Percentiles rank a stretch among this genome's conserved stretches.
Conservation (phyloP, 2,888 invertebrate genomes). For the Hedychridium roseum region DNA sequence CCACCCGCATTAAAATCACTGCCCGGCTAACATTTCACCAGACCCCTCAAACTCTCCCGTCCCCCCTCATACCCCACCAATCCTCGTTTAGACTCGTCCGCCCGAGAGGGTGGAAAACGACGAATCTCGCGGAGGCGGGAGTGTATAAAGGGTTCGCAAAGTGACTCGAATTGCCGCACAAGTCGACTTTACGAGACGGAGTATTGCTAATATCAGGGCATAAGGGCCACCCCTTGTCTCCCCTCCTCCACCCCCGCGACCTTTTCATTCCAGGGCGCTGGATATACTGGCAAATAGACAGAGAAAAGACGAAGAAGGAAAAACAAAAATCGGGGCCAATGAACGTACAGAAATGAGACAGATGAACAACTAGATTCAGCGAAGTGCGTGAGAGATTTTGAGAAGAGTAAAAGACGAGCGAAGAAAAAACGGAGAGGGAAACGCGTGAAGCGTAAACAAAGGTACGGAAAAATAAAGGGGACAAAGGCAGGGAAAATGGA, state of each 20-base stretch:
- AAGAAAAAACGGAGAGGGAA: too few relatives aligned
- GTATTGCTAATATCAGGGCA: constrained; percentile 61
- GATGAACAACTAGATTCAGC: too few relatives aligned
- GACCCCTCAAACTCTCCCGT: constrained; percentile 10
- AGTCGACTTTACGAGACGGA: constrained; percentile 59
- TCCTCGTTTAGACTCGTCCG: constrained; percentile 5
- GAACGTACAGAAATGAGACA: too few relatives aligned
- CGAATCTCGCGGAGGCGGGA: constrained; percentile 17
- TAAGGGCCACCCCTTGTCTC: constrained; percentile 30
- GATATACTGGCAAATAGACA: too few relatives aligned
- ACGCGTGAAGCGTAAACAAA: too few relatives aligned
- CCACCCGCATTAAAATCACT: constrained; percentile 57
- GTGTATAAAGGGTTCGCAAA: constrained; percentile 61
- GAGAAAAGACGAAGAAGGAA: too few relatives aligned
- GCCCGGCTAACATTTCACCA: constrained; percentile 44
- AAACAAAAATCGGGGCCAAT: too few relatives aligned
- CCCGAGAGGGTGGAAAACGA: constrained; percentile 3
- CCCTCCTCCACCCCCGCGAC: constrained; percentile 4
- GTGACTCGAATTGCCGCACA: constrained; percentile 61
- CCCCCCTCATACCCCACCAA: background rate
- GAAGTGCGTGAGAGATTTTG: too few relatives aligned
- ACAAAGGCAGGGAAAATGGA: too few relatives aligned
- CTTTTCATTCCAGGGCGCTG: background rate
- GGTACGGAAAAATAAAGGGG: too few relatives aligned
- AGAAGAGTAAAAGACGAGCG: too few relatives aligned